phyloP scores from a whole-genome alignment of 2,113 vertebrate species.

The Pelobates fuscus region DNA sequence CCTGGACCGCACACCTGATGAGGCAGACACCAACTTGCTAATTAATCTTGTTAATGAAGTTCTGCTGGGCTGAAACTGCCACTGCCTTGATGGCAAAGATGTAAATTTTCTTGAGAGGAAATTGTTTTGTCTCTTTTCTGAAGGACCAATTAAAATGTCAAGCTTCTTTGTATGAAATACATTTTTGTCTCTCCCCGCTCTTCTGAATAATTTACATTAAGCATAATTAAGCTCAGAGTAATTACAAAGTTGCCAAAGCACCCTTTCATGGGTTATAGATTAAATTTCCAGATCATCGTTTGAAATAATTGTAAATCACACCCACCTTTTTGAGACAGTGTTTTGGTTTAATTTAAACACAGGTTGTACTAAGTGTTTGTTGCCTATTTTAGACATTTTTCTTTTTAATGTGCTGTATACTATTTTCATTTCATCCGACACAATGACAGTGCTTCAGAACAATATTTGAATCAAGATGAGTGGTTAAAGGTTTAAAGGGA shows the following conservation, averaged over 20 bases:
- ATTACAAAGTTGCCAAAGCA: slow-evolving; percentile 62
- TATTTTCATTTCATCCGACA: no score
- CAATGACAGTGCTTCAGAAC: no score
- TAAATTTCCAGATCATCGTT: slow-evolving; percentile 53
- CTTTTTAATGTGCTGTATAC: no score
- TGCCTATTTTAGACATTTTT: neutral
- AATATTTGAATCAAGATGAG: no score
- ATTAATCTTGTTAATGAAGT: slow-evolving; percentile 76
- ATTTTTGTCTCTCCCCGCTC: slow-evolving; percentile 65
- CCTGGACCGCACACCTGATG: slow-evolving; percentile 64
- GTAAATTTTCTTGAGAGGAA: slow-evolving; percentile 74
- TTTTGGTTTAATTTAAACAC: slow-evolving; percentile 48
- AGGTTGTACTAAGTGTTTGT: slow-evolving; percentile 48
- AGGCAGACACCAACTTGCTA: slow-evolving; percentile 47
- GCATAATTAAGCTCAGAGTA: slow-evolving; percentile 71
- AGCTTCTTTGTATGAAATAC: slow-evolving; percentile 70
- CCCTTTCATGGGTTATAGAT: slow-evolving; percentile 59
- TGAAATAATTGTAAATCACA: slow-evolving; percentile 52
- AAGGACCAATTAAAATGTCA: slow-evolving; percentile 77
- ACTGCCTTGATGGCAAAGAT: slow-evolving; percentile 63
- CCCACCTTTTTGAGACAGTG: slow-evolving; percentile 26
- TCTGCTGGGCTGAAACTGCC: slow-evolving; percentile 61
- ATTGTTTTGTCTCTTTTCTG: slow-evolving; percentile 75
- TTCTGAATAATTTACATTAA: slow-evolving; percentile 73
- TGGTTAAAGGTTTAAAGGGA: no score